Base-by-base conservation (phyloP, 2,888 invertebrate genomes). In the Ctenicera cuprea region DNA sequence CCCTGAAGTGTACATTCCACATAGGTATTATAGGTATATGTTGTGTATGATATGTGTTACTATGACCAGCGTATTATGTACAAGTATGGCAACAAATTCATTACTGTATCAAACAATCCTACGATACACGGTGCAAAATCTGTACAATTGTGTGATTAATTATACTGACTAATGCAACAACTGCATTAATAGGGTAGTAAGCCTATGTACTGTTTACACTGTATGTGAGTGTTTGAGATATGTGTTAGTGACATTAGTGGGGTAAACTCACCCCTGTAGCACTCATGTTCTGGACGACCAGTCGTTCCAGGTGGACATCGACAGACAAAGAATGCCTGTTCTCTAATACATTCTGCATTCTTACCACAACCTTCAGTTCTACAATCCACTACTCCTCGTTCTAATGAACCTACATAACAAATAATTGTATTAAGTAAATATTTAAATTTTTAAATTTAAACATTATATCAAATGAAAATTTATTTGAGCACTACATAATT, bases 291-390 rank as follows among this genome's bases (percentile, higher is more conserved):
- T 41, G 94, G 92, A 80, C 91, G 90, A 80, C 94, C 94, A 85
- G 91, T 91, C 65, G 92, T 93, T 78, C 94, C 94, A 67, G 93
- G 92, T 78, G 92, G 91, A 87, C 94, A 95, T 83, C 93, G 90
- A 88, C 95, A 95, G 41, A 94, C 93, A 89, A 95, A 97, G 83
- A 93, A 92, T 75, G 94, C 94, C 77, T 94, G 93, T 87, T 95
- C 94, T 80, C 94, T 92, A 78, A 96, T 92, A 88, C 96, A 97
- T 86, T 94, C 94, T n/a, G 95, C 94, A 77, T 94, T 95, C 82
- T 92, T 91, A 78, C 94, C 94, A 88, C 97, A 97, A 77, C 96
- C 96, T 74, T 92, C 91, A 0, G 94, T 94, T 80, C 96, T 91
- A 87, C 97, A 96, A 85, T 96, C 96, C 57, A 92, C 90, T 41